phyloP scores from a whole-genome alignment of 1,140 invertebrate genomes.

The Leptinotarsa lineolata region DNA sequence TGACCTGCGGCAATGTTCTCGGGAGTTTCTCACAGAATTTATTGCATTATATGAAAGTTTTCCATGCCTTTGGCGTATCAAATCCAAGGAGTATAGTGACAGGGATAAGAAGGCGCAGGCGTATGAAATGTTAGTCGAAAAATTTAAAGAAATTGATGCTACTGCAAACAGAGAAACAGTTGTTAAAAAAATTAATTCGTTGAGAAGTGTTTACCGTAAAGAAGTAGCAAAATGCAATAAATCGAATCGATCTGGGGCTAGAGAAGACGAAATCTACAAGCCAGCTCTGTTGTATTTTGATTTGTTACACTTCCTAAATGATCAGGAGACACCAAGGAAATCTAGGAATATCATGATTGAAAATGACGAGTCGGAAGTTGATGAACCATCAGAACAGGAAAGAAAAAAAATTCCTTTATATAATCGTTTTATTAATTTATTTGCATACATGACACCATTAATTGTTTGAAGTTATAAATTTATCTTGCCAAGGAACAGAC shows the following conservation, averaged over 20 bases:
- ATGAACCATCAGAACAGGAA: constrained; percentile 4
- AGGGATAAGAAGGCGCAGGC: constrained; percentile 28
- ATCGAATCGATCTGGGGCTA: constrained; percentile 22
- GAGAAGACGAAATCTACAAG: constrained; percentile 26
- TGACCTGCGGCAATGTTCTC: constrained; percentile 10
- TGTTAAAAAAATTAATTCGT: constrained; percentile 29
- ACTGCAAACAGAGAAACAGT: constrained; percentile 27
- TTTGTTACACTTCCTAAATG: neutral
- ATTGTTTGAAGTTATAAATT: constrained; percentile 27
- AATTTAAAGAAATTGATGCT: constrained; percentile 26
- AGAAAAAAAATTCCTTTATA: constrained; percentile 12
- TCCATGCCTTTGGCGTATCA: constrained; percentile 21
- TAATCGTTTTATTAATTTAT: no score
- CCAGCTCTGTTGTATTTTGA: constrained; percentile 21
- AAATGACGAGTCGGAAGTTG: constrained; percentile 13
- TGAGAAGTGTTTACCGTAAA: constrained; percentile 28
- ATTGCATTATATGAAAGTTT: constrained; percentile 27
- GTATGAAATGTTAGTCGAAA: constrained; percentile 25
- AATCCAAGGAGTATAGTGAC: constrained; percentile 26
- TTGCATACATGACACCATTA: constrained; percentile 12
- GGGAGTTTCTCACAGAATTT: constrained; percentile 30
- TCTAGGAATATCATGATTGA: constrained; percentile 22
- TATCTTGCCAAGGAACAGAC: constrained; percentile 29
- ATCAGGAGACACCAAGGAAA: neutral
- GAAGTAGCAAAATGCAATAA: constrained; percentile 22